A percentile compares a stretch with the other conserved stretches of the same genome.
Evolutionary conservation across 2,888 invertebrate genomes (phyloP).

Genomic region (Acanthosepion lycidas): DNA sequence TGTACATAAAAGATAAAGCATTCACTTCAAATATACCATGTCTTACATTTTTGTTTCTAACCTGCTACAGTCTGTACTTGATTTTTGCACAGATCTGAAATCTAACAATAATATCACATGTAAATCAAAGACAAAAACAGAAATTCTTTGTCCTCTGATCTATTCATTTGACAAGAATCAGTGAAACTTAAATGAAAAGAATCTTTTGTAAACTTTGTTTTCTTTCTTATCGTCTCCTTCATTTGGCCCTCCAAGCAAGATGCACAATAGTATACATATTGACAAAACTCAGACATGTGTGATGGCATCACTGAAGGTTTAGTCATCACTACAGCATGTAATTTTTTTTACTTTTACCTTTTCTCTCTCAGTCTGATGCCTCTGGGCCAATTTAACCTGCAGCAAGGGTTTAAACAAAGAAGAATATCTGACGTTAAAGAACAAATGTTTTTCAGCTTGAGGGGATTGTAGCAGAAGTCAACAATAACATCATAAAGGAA

Average conservation of each 20-base stretch:
- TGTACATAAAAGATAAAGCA: too few species aligned
- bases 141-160: not conserved
- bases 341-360: not conserved
- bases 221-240: not conserved
- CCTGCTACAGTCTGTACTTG: too few species aligned
- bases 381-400: not conserved
- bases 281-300: constrained; percentile 33
- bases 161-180: not conserved
- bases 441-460: not conserved
- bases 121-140: not conserved
- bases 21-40: too few species aligned
- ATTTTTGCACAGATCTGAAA: too few species aligned
- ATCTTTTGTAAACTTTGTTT: not conserved
- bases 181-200: not conserved
- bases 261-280: not conserved
- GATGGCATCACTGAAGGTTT: not conserved
- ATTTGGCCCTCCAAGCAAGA: not conserved
- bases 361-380: not conserved
- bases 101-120: not conserved
- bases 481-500: not conserved
- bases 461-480: not conserved
- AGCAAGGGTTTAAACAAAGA: constrained; percentile 18
- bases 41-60: too few species aligned
- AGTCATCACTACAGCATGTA: not conserved
- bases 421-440: not conserved